Evolutionary conservation across 2,113 vertebrate species (phyloP).

Genomic region (Phyllopteryx taeniolatus): DNA sequence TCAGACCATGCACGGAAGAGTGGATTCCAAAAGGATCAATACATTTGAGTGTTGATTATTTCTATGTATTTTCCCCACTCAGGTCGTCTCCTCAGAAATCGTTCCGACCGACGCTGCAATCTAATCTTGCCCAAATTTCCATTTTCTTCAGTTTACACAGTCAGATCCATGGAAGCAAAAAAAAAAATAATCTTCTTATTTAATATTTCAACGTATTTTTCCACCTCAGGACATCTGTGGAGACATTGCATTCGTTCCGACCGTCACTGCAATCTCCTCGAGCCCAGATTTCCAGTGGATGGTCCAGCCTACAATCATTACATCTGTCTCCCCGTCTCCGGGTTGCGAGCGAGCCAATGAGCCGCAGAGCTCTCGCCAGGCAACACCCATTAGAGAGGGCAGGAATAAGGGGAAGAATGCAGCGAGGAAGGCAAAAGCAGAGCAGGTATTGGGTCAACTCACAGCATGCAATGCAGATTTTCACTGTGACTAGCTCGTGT

Average conservation of each 20-base stretch:
- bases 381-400: constrained; percentile 73
- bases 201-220: constrained; percentile 27
- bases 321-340: constrained; percentile 84
- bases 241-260: constrained; percentile 84
- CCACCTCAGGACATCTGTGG: constrained; percentile 77
- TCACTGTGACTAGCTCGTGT: constrained; percentile 34
- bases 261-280: constrained; percentile 88
- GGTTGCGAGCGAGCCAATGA: constrained; percentile 82
- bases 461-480: constrained; percentile 12
- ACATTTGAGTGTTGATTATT: not conserved
- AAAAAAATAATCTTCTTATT: constrained; percentile 9
- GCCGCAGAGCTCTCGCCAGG: constrained; percentile 62
- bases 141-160: constrained; percentile 27
- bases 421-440: constrained; percentile 84
- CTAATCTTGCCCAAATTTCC: constrained; percentile 86
- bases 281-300: constrained; percentile 92
- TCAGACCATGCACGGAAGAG: not conserved
- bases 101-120: constrained; percentile 89
- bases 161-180: not conserved
- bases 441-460: constrained; percentile 79
- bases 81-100: constrained; percentile 34
- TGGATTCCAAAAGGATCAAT: not conserved
- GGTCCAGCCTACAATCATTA: constrained; percentile 88
- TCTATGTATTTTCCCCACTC: not conserved
- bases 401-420: constrained; percentile 82